Conservation (phyloP, 2,888 invertebrate species). For the Rhagophthalmus giganteus region DNA sequence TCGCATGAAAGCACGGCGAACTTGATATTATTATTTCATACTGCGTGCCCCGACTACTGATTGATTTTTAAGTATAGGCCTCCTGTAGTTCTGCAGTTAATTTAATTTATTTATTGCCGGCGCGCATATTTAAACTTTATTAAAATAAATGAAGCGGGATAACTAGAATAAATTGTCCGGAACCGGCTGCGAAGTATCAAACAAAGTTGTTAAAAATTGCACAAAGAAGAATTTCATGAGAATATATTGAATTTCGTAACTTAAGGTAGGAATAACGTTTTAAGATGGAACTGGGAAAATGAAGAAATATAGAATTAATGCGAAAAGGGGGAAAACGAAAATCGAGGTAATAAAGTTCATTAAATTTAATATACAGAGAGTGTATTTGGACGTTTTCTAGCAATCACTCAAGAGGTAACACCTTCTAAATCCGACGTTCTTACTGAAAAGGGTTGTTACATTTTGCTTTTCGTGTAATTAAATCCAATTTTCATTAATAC, state of each 20-base stretch:
- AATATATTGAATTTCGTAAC: slow-evolving; percentile 25
- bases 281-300: slow-evolving; percentile 26
- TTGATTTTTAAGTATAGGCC: slow-evolving; percentile 20
- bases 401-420: slow-evolving; percentile 27
- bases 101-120: slow-evolving; percentile 16
- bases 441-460: slow-evolving; percentile 10
- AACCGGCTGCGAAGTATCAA: not conserved
- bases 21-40: slow-evolving; percentile 13
- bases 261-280: slow-evolving; percentile 25
- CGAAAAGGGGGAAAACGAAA: slow-evolving; percentile 29
- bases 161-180: not conserved
- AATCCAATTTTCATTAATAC: slow-evolving; percentile 15
- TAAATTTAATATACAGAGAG: slow-evolving; percentile 32
- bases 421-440: slow-evolving; percentile 17
- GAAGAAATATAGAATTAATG: slow-evolving; percentile 31
- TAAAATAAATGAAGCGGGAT: slow-evolving; percentile 1
- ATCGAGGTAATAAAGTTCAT: slow-evolving; percentile 33
- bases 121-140: slow-evolving; percentile 14
- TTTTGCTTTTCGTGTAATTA: slow-evolving; percentile 11
- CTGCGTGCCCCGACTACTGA: slow-evolving; percentile 9
- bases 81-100: slow-evolving; percentile 12
- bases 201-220: not conserved
- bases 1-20: slow-evolving; percentile 12
- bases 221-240: slow-evolving; percentile 14
- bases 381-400: slow-evolving; percentile 25